Percentiles rank a stretch among this genome's conserved stretches.
Conservation (phyloP, 2,797 vertebrate species). For the Tolypeutes matacus region DNA sequence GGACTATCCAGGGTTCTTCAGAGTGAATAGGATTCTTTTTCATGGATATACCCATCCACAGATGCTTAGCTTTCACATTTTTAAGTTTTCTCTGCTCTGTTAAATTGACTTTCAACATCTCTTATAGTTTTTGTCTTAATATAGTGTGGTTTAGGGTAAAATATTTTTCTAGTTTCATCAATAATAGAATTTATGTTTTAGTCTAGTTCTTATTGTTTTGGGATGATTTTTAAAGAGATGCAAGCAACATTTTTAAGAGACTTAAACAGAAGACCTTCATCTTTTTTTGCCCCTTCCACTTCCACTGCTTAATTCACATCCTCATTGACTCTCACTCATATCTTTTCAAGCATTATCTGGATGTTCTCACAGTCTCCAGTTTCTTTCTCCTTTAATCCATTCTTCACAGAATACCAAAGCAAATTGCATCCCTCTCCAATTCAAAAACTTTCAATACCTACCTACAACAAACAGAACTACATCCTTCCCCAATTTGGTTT, state of each 20-base stretch:
- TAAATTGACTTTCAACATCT: not conserved
- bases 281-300: not conserved
- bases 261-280: not conserved
- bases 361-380: not conserved
- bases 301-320: not conserved
- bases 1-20: not conserved
- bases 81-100: not conserved
- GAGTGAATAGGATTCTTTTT: not conserved
- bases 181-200: not conserved
- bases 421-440: not conserved
- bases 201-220: conserved; percentile 10
- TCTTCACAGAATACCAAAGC: not conserved
- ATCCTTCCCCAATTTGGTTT: not conserved
- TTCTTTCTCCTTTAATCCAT: not conserved
- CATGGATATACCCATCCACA: not conserved
- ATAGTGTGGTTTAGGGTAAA: not conserved
- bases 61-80: not conserved
- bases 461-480: not conserved
- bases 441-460: not conserved
- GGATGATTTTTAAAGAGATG: not conserved
- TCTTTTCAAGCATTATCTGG: not conserved
- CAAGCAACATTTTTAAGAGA: too few relatives aligned
- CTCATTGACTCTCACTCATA: not conserved
- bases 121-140: not conserved
- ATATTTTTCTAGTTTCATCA: not conserved